Evolutionary conservation across 2,797 vertebrate species (phyloP).

Genomic region (Enteromius argenteus): DNA sequence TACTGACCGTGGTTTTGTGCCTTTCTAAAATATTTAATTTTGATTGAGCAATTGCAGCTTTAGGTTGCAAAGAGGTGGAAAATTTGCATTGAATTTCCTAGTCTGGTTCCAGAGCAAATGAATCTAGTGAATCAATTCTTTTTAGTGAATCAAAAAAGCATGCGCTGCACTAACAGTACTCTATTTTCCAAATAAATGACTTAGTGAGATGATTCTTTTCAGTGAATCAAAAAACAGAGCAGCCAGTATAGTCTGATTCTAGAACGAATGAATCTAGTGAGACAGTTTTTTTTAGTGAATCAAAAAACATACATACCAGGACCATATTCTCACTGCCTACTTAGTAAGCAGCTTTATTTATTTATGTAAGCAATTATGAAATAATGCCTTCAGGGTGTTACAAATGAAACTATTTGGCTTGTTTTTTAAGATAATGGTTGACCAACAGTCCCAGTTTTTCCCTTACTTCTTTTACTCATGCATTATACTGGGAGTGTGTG

Average conservation of each 20-base stretch:
- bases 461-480: not conserved
- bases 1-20: not conserved
- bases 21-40: conserved; percentile 5
- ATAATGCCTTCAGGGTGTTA: not conserved
- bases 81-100: not conserved
- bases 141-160: not conserved
- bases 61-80: not conserved
- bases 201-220: not conserved
- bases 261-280: not conserved
- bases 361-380: not conserved
- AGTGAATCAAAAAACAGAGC: not conserved
- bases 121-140: not conserved
- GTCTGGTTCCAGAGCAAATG: not conserved
- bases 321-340: not conserved
- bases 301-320: not conserved
- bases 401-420: not conserved
- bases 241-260: not conserved
- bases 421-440: not conserved
- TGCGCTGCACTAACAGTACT: too few relatives aligned
- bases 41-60: not conserved
- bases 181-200: too few relatives aligned
- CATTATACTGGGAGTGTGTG: not conserved
- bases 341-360: not conserved
- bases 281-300: not conserved
- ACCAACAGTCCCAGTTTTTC: not conserved